phyloP scores from a whole-genome alignment of 2,113 vertebrate genomes.

The Heloderma charlesbogerti region DNA sequence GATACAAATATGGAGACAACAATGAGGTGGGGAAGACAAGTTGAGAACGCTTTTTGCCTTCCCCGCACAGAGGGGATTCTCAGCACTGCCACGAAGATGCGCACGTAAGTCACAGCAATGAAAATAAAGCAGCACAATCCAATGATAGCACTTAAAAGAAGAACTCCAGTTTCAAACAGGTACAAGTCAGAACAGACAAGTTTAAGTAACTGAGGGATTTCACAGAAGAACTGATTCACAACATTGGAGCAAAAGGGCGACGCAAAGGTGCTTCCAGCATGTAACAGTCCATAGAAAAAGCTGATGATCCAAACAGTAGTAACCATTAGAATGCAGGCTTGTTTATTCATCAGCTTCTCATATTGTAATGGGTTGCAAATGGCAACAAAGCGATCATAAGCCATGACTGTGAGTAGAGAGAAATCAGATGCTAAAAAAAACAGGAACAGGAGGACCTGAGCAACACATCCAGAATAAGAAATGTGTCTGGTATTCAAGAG shows the following conservation, averaged over 20 bases:
- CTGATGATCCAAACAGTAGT: no score
- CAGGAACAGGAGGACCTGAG: background rate
- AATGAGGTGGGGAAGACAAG: no score
- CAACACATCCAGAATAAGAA: conserved; percentile 1
- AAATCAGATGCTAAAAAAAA: background rate
- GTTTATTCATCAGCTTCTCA: no score
- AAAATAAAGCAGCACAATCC: background rate
- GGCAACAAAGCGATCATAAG: no score
- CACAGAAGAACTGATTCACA: no score
- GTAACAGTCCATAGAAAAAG: background rate
- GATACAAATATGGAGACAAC: no score
- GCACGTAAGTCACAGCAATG: background rate
- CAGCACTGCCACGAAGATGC: no score
- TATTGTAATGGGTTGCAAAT: no score
- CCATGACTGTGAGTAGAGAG: background rate
- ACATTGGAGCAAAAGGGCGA: background rate
- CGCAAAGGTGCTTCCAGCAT: background rate
- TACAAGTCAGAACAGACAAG: background rate
- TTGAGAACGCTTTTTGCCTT: no score
- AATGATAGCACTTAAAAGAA: background rate
- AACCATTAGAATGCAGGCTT: no score
- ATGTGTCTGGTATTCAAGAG: background rate
- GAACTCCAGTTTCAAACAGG: background rate
- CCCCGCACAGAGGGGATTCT: no score
- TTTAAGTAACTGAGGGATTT: no score